These are phyloP conservation scores for Turritopsis rubra DNA, from an alignment of 30 jellyfish, hydroid and myxozoan species.

Conservation along the genomic window DNA sequence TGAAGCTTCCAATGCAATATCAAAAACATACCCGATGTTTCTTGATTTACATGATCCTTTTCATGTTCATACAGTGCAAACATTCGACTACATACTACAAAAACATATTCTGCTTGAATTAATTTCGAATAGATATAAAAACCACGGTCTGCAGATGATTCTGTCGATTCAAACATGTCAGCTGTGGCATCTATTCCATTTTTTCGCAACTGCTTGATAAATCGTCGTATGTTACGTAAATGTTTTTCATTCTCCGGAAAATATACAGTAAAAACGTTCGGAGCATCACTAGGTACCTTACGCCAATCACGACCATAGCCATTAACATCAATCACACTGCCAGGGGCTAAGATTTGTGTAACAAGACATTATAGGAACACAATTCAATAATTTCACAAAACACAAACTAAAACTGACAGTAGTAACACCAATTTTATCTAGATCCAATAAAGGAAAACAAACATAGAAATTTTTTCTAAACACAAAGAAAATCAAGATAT, in stretches of 20 bases:
- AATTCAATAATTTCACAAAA: no score
- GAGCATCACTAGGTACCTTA: slow-evolving; percentile 14
- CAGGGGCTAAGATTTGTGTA: no score
- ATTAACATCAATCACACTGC: background rate
- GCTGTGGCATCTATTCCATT: slow-evolving; percentile 8
- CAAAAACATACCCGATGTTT: slow-evolving; percentile 8
- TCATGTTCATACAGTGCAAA: background rate
- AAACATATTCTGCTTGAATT: slow-evolving; percentile 24
- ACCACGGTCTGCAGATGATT: slow-evolving; percentile 10
- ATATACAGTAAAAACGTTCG: slow-evolving; percentile 26
- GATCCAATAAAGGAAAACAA: no score
- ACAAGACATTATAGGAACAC: no score
- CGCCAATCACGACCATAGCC: background rate
- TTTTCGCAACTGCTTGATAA: slow-evolving; percentile 21
- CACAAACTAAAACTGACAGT: no score
- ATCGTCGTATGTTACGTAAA: background rate
- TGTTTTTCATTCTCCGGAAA: slow-evolving; percentile 35
- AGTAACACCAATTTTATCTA: background rate
- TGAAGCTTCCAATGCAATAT: no score
- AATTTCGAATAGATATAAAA: background rate
- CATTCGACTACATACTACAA: slow-evolving; percentile 28
- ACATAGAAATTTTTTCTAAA: no score
- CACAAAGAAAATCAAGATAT: background rate
- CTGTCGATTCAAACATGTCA: slow-evolving; percentile 3
- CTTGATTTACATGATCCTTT: background rate